phyloP scores from a whole-genome alignment of 2,113 vertebrate species.

The Telmatochromis brichardi region DNA sequence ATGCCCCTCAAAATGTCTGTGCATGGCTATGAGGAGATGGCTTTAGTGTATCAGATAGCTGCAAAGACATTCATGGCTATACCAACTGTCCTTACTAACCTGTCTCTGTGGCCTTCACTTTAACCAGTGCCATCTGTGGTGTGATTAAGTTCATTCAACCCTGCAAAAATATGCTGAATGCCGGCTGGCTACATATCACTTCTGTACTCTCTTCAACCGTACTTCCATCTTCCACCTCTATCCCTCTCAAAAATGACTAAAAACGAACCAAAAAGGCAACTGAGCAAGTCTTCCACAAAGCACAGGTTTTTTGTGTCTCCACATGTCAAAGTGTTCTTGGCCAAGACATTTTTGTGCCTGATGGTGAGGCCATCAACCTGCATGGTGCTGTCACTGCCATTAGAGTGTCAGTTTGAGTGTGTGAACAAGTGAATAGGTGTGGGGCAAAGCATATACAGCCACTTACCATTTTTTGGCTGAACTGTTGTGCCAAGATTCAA shows the following conservation, averaged over 20 bases:
- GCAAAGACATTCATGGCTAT: not conserved
- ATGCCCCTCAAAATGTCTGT: not conserved
- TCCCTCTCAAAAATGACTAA: not conserved
- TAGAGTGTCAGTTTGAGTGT: not conserved
- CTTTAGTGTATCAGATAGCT: not conserved
- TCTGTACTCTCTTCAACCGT: not conserved
- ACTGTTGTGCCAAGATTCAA: not conserved
- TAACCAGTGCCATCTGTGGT: not conserved
- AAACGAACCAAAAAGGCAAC: not conserved
- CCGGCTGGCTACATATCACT: not conserved
- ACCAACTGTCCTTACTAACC: not conserved
- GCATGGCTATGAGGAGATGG: not conserved
- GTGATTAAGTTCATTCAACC: not conserved
- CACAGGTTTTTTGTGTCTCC: not conserved
- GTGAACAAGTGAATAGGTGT: not conserved
- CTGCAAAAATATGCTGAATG: not conserved
- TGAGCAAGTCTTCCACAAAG: not conserved
- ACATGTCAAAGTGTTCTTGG: not conserved
- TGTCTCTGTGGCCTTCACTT: not conserved
- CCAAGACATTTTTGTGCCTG: not conserved
- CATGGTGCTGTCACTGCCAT: not conserved
- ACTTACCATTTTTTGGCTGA: not conserved
- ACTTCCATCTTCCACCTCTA: not conserved
- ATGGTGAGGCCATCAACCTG: not conserved
- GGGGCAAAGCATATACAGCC: not conserved